Evolutionary conservation across 2,113 vertebrate species (phyloP), one percentile per base, ranked within the genome.

Genomic region (Carassius auratus): DNA sequence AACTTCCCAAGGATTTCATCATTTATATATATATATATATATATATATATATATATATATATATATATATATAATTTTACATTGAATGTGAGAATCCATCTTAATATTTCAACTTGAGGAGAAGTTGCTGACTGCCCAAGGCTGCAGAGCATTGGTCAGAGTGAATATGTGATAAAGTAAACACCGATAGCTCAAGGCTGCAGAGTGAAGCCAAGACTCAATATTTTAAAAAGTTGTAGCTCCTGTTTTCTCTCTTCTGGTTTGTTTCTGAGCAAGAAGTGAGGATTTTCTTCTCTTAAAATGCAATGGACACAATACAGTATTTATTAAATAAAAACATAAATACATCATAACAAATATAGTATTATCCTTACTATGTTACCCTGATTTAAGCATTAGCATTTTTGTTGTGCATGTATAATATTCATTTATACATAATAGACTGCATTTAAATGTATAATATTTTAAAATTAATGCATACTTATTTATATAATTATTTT

Each of bases 121-220:
- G n/a, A 64, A 64, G 6, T 80, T 80, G 57, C 57, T 80, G 57
- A 80, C 52, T 86, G 8, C 52, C 68, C 74, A 86, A 73, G 81
- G 75, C 33, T 26, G 42, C 55, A 80, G 19, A 26, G 10, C 38
- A 45, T 82, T 38, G 48, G 15, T 30, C 66, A 36, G 26, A 69
- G 71, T 86, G 52, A 83, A 76, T 57, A 55, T 86, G 26, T 83
- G 81, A 82, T 62, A 2, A 19, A 76, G 55, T 50, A 73, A 87
- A 50, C 36, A 33, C 30, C 26, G 52, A 66, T 10, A 50, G 38
- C 81, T 84, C 38, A 84, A 69, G 75, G 81, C 33, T 81, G 38
- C 36, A 64, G 59, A n/a, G 33, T 15, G 5, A 80, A 45, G 36
- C 19, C 21, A 45, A 45, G n/a, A 2, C 61, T 48, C 21, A 66